Evolutionary conservation across 1,140 invertebrate genomes (phyloP), one percentile per base, ranked within the genome.

Genomic region (Drosophila erecta): DNA sequence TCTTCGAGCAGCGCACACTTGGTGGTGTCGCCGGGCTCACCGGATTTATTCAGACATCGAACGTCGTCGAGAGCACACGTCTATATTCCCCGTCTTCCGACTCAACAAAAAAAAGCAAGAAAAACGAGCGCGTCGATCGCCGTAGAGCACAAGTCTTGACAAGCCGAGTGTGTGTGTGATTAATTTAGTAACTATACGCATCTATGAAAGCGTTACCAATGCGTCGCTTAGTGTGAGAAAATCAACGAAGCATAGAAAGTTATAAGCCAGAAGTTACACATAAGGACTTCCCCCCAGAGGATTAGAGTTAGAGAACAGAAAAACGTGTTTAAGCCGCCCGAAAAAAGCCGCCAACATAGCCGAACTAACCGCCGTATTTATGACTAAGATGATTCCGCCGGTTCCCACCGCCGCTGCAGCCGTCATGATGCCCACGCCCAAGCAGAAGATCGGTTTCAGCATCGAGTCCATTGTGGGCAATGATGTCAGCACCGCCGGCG

Each of bases 371-470:
- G 80, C 89, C 78, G 81, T 90, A 91, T 92, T 85, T 91, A 92
- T 92, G 91, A 92, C 91, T 92, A 92, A 92, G 81, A 92, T 92
- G 92, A 92, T 92, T 91, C 92, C 92, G 81, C 90, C 92, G 90
- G 91, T 92, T 80, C 92, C 92, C 80, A 93, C 92, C 78, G 90
- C 92, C 77, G 90, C 92, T 51, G 64, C 64, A 78, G 91, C 91
- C 90, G 91, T 90, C 79, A 95, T 94, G 93, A 97, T 97, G 97
- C 97, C 97, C 93, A 97, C 96, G 91, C 96, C 96, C 75, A 98
- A 97, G 94, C 97, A 97, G 62, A 98, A 98, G 93, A 97, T 98
- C 91, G 97, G 97, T 92, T 98, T 98, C 92, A 97, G 96, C 90
- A 98, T 98, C 92, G 98, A 98, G 93, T 98, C 97, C 79, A 98